phyloP scores from a whole-genome alignment of 2,113 vertebrate species.

The Lates calcarifer region DNA sequence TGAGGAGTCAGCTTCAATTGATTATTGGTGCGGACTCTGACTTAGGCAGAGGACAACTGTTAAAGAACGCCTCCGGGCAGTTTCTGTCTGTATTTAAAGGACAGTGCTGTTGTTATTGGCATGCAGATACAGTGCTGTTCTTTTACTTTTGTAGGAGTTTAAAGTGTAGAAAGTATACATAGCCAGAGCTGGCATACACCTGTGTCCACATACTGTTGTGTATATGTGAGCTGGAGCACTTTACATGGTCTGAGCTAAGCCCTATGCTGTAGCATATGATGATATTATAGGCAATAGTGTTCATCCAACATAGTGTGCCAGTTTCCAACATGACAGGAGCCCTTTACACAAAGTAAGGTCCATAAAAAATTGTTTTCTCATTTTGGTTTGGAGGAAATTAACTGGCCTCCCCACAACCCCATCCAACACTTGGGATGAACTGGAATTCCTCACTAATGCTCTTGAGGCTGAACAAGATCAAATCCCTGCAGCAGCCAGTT shows the following conservation, averaged over 20 bases:
- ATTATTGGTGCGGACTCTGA: conserved; percentile 1
- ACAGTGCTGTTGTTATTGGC: background rate
- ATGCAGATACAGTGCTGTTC: background rate
- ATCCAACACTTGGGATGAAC: too few relatives aligned
- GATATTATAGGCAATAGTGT: too few relatives aligned
- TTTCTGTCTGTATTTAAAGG: conserved; percentile 10
- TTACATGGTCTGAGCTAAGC: background rate
- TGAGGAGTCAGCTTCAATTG: background rate
- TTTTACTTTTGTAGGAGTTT: background rate
- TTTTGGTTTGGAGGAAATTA: background rate
- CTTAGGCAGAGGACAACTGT: conserved; percentile 12
- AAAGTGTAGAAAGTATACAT: background rate
- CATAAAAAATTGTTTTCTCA: too few relatives aligned
- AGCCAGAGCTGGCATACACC: background rate
- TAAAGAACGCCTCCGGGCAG: background rate
- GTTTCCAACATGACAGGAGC: too few relatives aligned
- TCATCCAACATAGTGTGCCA: too few relatives aligned
- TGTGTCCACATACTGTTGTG: background rate
- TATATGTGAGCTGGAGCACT: background rate
- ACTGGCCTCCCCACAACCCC: background rate
- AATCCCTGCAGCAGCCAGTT: background rate
- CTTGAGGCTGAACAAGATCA: background rate
- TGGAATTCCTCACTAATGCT: too few relatives aligned
- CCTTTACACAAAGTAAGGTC: too few relatives aligned
- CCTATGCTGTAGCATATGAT: too few relatives aligned